phyloP scores from a whole-genome alignment of 1,140 invertebrate species.

The Amyelois transitella region DNA sequence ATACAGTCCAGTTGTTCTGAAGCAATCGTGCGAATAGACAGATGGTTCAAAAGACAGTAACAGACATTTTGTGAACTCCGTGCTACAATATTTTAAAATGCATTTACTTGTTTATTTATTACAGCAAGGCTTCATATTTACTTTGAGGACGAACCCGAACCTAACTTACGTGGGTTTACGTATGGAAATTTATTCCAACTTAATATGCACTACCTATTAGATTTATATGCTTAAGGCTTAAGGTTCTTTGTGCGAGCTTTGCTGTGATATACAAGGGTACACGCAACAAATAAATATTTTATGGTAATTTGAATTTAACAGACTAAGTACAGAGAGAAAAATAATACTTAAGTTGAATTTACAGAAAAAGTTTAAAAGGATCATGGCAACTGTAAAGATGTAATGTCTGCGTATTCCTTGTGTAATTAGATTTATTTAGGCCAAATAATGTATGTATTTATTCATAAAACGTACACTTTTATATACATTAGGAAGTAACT shows the following conservation, averaged over 20 bases:
- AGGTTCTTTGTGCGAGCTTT: background rate
- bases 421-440: too few species aligned
- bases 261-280: background rate
- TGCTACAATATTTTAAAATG: background rate
- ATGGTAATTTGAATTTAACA: too few species aligned
- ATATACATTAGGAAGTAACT: too few species aligned
- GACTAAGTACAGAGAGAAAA: too few species aligned
- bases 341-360: too few species aligned
- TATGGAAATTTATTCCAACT: background rate
- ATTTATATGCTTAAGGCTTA: background rate
- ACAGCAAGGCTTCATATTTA: background rate
- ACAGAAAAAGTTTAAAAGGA: too few species aligned
- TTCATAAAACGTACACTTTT: too few species aligned
- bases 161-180: background rate
- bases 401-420: too few species aligned
- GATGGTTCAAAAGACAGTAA: background rate
- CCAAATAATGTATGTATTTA: too few species aligned
- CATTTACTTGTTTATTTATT: background rate
- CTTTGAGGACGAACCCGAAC: background rate
- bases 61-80: background rate
- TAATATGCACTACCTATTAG: background rate
- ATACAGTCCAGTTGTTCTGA: background rate
- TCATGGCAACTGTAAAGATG: too few species aligned
- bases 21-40: background rate
- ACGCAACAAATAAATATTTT: background rate